phyloP scores from a whole-genome alignment of 2,113 vertebrate genomes.

The Romanogobio albipinnatus region DNA sequence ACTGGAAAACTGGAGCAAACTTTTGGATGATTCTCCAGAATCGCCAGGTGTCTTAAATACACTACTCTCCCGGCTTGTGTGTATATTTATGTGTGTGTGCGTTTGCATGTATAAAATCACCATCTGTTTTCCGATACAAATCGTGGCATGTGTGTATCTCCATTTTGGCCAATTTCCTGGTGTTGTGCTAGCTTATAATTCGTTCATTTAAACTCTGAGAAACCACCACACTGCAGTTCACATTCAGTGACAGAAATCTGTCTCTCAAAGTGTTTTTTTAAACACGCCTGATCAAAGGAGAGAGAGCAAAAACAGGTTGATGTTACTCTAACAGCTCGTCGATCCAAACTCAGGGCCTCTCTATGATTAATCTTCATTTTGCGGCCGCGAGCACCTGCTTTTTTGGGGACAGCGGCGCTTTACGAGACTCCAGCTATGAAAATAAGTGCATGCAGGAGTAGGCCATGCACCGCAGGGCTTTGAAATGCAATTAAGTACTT shows the following conservation, averaged over 20 bases:
- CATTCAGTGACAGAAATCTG: slow-evolving; percentile 24
- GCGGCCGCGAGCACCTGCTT: slow-evolving; percentile 57
- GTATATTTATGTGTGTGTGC: slow-evolving; percentile 11
- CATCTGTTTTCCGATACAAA: slow-evolving; percentile 54
- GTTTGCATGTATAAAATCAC: slow-evolving; percentile 2
- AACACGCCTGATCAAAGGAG: neutral
- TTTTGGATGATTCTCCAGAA: slow-evolving; percentile 36
- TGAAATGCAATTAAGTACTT: slow-evolving; percentile 62
- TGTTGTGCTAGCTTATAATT: slow-evolving; percentile 25
- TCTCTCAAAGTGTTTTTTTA: neutral
- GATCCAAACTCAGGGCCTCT: neutral
- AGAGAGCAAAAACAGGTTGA: slow-evolving; percentile 26
- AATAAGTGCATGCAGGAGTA: slow-evolving; percentile 36
- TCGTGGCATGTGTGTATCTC: slow-evolving; percentile 29
- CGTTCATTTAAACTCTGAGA: slow-evolving; percentile 12
- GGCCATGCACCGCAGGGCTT: slow-evolving; percentile 48
- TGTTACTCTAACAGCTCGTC: neutral
- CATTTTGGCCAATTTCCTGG: slow-evolving; percentile 35
- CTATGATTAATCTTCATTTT: neutral
- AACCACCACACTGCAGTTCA: slow-evolving; percentile 27
- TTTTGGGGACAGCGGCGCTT: slow-evolving; percentile 25
- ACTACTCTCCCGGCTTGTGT: slow-evolving; percentile 29
- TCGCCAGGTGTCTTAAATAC: slow-evolving; percentile 49
- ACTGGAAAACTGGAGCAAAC: slow-evolving; percentile 53
- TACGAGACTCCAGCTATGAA: slow-evolving; percentile 28